Evolutionary conservation across 2,113 vertebrate species (phyloP), one percentile per base, ranked within the genome.

Genomic region (Neogobius melanostomus): DNA sequence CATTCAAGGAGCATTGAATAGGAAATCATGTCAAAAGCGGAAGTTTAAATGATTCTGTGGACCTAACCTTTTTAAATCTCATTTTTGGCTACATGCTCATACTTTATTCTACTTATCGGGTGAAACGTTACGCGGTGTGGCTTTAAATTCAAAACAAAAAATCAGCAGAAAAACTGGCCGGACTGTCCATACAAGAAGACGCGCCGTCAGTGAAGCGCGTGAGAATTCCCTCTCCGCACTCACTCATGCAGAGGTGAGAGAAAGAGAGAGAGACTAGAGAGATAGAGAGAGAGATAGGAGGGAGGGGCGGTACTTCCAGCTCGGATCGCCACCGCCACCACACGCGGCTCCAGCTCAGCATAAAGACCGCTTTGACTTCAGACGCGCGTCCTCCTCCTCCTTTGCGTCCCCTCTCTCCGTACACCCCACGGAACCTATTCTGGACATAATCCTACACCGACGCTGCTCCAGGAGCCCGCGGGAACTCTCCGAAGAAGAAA

Each of bases 301-400:
- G 75, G 21, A 21, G 21, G 69, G 78, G 75, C 72, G 79, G 75
- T 75, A 68, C 75, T 84, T 75, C 66, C 43, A 69, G 54, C 69
- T 11, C 43, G 28, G 28, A 36, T 36, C 65, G n/a, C 72, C 51
- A 47, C 66, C 72, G 11, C 11, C n/a, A 15, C 28, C 45, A 69
- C 62, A 61, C 17, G 72, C 44, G 8, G 42, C 52, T 64, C 9
- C 28, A 8, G 70, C 74, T 49, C 61, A 36, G 60, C 43, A 59
- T 16, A 65, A 11, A 72, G 45, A 12, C 3, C 36, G 62, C 60
- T 56, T 64, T 74, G 45, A 71, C 44, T 68, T 9, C 28, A 4
- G 28, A 36, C 28, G 28, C 28, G 28, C 28, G 28, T 50, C 5
- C 49, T 50, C 49, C 49, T 50, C 49, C 11, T 63, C 77, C 71